These are phyloP conservation scores for Syngnathus typhle DNA, from an alignment of 2,113 vertebrate genomes.

Conservation along the genomic window DNA sequence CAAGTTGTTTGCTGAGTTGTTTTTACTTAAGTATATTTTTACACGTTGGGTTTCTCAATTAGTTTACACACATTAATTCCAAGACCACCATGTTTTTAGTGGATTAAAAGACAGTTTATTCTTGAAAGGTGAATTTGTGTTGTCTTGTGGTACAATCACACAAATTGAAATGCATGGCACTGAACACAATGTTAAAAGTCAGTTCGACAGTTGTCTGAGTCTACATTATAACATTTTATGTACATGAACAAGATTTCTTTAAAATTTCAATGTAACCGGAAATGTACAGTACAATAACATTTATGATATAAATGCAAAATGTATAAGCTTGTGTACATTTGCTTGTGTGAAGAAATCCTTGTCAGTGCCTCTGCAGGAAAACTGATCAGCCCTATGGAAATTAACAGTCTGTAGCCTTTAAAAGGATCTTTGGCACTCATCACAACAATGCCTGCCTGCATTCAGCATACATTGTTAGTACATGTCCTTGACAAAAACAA, in stretches of 20 bases:
- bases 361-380: slow-evolving; percentile 15
- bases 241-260: slow-evolving; percentile 12
- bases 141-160: slow-evolving; percentile 21
- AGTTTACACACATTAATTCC: not conserved
- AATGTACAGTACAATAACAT: slow-evolving; percentile 26
- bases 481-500: slow-evolving; percentile 15
- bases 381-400: slow-evolving; percentile 21
- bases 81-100: not conserved
- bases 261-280: slow-evolving; percentile 21
- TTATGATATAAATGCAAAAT: slow-evolving; percentile 2
- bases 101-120: slow-evolving; percentile 15
- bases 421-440: slow-evolving; percentile 19
- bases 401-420: slow-evolving; percentile 8
- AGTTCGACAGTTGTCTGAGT: not conserved
- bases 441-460: slow-evolving; percentile 3
- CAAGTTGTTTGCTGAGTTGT: too few relatives aligned
- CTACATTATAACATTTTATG: not conserved
- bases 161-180: slow-evolving; percentile 1
- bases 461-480: slow-evolving; percentile 4
- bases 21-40: too few relatives aligned
- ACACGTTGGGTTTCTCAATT: not conserved
- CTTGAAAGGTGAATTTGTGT: slow-evolving; percentile 9
- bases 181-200: not conserved
- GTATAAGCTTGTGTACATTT: not conserved
- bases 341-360: slow-evolving; percentile 11